Base-by-base conservation (phyloP, 2,888 invertebrate genomes). In the Rhabditoides inermis region DNA sequence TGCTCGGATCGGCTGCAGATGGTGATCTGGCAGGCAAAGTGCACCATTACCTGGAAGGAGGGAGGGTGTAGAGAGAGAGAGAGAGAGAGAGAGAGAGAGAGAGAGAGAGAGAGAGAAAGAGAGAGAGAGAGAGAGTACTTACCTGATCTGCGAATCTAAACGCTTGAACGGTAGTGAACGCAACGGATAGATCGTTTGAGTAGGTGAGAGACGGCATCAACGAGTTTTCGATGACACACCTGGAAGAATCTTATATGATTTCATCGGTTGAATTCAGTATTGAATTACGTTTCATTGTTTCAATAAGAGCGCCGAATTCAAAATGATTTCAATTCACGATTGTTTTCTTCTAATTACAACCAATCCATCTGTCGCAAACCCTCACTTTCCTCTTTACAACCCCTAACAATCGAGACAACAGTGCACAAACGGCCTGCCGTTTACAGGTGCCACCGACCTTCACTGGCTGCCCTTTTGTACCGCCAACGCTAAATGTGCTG, bases 61-160 rank as follows among this genome's bases (percentile, higher is more conserved):
- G 18, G 27, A 15, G 2, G 4, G 2, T 4, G 18, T 26, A 30
- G 4, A 4, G n/a, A n/a, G n/a, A n/a, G n/a, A n/a, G n/a, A n/a
- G n/a, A n/a, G n/a, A n/a, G n/a, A n/a, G n/a, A n/a, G n/a, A n/a
- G n/a, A n/a, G n/a, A n/a, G n/a, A n/a, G n/a, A n/a, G n/a, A n/a
- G n/a, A n/a, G n/a, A n/a, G n/a, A n/a, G n/a, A n/a, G n/a, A n/a
- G n/a, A n/a, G n/a, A n/a, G n/a, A n/a, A n/a, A n/a, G n/a, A n/a
- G n/a, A n/a, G n/a, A n/a, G n/a, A n/a, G n/a, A 7, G 32, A 32
- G n/a, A 39, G n/a, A 4, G 3, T 5, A 51, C 54, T 54, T 51
- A 71, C 58, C 47, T 72, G 73, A 40, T 73, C 73, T 7, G 75
- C 75, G 51, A 72, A 75, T 30, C 70, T 69, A 53, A 75, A 75